Percentiles rank a stretch among this genome's conserved stretches.
Evolutionary conservation across 2,113 vertebrate species (phyloP).

Genomic region (Dissostichus mawsoni): DNA sequence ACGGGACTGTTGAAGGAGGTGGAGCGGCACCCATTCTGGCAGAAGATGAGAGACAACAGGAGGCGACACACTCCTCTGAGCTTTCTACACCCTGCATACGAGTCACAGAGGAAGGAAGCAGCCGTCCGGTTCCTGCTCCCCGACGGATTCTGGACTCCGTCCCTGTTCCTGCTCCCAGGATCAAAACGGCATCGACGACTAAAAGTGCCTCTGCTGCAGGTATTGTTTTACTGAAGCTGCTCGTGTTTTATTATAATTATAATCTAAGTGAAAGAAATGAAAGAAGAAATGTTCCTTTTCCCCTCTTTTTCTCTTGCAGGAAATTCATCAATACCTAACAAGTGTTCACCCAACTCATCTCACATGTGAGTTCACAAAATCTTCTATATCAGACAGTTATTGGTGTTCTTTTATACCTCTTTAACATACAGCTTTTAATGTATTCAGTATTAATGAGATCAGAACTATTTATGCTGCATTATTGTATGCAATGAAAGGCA

Average conservation of each 20-base stretch:
- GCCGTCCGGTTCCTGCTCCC: conserved; percentile 46
- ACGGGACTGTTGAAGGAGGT: background rate
- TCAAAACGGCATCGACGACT: conserved; percentile 18
- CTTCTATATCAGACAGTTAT: background rate
- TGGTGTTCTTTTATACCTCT: background rate
- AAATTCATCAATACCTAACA: background rate
- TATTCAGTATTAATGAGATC: background rate
- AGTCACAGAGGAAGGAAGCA: conserved; percentile 22
- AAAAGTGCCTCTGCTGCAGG: conserved; percentile 49
- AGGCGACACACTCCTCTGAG: background rate
- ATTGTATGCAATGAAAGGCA: too few species aligned
- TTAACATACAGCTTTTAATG: background rate
- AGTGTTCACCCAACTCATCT: background rate
- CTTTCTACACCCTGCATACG: background rate
- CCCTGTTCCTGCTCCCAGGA: conserved; percentile 47
- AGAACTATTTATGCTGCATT: background rate
- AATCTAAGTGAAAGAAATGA: background rate
- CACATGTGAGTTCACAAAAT: conserved; percentile 54
- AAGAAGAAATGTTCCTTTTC: background rate
- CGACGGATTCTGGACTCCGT: background rate
- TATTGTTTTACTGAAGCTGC: conserved; percentile 21
- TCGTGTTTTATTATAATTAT: background rate
- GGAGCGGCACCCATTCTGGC: background rate
- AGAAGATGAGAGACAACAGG: background rate
- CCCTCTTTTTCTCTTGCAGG: conserved; percentile 38